Evolutionary conservation across 30 jellyfish, hydroid and myxozoan genomes (phyloP).

Genomic region (Chrysaora quinquecirrha): DNA sequence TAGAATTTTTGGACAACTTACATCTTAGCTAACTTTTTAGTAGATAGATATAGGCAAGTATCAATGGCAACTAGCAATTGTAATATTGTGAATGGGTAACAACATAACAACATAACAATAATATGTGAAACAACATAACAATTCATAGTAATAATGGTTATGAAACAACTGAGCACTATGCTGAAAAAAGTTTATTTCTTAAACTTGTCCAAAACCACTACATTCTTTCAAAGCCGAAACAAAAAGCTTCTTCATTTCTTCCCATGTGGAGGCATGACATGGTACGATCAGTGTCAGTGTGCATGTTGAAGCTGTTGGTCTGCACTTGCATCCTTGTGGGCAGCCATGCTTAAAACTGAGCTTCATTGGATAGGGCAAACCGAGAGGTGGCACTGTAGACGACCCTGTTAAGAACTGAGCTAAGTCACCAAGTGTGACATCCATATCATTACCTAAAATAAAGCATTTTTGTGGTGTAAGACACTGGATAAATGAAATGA

Average conservation of each 20-base stretch:
- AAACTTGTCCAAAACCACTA: conserved; percentile 12
- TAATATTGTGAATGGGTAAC: too few species aligned
- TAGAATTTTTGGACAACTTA: neutral
- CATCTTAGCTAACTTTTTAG: neutral
- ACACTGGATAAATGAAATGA: too few species aligned
- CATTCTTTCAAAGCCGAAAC: conserved; percentile 25
- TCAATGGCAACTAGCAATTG: too few species aligned
- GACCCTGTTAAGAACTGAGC: conserved; percentile 6
- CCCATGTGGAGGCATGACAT: conserved; percentile 1
- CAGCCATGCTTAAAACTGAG: conserved; percentile 34
- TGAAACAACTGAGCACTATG: too few species aligned
- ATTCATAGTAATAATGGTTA: too few species aligned
- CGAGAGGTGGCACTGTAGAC: conserved; percentile 21
- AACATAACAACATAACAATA: too few species aligned
- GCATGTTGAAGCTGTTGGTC: conserved; percentile 55
- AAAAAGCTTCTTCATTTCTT: conserved; percentile 27
- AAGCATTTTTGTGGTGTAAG: neutral
- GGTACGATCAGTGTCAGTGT: conserved; percentile 18
- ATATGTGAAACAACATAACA: too few species aligned
- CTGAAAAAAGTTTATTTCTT: too few species aligned
- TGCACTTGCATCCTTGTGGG: conserved; percentile 27
- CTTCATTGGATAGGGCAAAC: neutral
- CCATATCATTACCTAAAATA: neutral
- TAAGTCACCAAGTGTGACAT: neutral
- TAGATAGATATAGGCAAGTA: too few species aligned